phyloP scores from a whole-genome alignment of 2,888 invertebrate species.

The Folsomia manolachei region DNA sequence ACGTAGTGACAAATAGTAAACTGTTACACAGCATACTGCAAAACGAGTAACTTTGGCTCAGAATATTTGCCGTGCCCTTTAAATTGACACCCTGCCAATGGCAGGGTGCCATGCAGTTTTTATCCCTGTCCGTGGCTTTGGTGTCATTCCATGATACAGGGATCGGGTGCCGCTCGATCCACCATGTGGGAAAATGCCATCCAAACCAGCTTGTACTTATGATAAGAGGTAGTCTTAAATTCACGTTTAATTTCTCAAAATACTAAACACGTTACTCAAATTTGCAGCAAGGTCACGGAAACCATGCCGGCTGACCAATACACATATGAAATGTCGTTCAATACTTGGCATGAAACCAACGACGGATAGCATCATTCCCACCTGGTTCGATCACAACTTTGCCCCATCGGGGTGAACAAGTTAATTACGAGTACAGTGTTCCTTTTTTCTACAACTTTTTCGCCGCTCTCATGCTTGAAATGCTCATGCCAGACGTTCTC shows the following conservation, averaged over 20 bases:
- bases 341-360: too few species aligned
- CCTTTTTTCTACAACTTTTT: neutral
- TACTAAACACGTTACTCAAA: neutral
- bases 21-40: too few species aligned
- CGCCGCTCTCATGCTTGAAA: neutral
- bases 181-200: neutral
- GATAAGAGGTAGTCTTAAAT: neutral
- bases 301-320: neutral
- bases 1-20: too few species aligned
- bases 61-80: too few species aligned
- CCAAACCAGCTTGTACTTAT: neutral
- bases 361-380: neutral
- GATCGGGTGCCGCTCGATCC: too few species aligned
- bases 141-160: too few species aligned
- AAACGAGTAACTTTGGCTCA: too few species aligned
- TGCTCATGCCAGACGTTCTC: neutral
- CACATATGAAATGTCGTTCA: too few species aligned
- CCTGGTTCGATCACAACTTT: neutral
- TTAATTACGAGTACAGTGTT: neutral
- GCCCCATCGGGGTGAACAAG: neutral
- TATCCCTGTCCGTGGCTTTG: too few species aligned
- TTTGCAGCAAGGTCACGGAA: neutral
- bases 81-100: too few species aligned
- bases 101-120: too few species aligned
- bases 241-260: neutral